Percentiles rank a stretch among this genome's conserved stretches.
Evolutionary conservation across 2,113 vertebrate genomes (phyloP).

Genomic region (Rhea americana): DNA sequence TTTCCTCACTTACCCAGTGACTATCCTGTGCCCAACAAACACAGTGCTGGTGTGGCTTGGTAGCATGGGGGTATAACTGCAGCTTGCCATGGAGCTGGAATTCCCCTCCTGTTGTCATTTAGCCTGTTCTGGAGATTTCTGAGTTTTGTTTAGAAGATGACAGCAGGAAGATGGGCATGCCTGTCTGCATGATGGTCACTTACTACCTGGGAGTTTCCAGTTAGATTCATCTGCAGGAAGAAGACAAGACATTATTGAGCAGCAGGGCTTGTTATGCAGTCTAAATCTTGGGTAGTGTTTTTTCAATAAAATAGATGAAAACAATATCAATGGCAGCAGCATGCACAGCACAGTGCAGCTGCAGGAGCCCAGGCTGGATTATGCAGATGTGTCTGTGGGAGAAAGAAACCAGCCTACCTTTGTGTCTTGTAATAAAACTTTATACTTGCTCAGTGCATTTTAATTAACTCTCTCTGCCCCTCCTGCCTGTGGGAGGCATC

Average conservation of each 20-base stretch:
- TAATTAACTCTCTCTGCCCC: slow-evolving; percentile 43
- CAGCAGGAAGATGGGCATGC: not conserved
- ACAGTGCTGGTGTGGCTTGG: not conserved
- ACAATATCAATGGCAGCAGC: not conserved
- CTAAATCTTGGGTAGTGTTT: not conserved
- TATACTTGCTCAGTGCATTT: slow-evolving; percentile 12
- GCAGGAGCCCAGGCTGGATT: slow-evolving; percentile 17
- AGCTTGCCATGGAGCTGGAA: not conserved
- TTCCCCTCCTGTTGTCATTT: not conserved
- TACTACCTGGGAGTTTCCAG: not conserved
- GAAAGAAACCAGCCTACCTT: slow-evolving; percentile 23
- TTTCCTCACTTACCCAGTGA: rapidly evolving
- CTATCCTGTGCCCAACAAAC: not conserved
- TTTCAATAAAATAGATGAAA: slow-evolving; percentile 7
- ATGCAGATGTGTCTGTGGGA: slow-evolving; percentile 20
- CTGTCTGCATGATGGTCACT: not conserved
- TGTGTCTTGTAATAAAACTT: slow-evolving; percentile 24
- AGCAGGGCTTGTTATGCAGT: not conserved
- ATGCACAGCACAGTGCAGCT: not conserved
- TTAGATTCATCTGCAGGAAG: not conserved
- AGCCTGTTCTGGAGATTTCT: not conserved
- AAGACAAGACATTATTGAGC: not conserved
- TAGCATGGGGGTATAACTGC: not conserved
- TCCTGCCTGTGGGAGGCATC: slow-evolving; percentile 48
- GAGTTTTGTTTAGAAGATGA: not conserved